Conservation (phyloP, 2,113 vertebrate species). For the Lepisosteus osseus region DNA sequence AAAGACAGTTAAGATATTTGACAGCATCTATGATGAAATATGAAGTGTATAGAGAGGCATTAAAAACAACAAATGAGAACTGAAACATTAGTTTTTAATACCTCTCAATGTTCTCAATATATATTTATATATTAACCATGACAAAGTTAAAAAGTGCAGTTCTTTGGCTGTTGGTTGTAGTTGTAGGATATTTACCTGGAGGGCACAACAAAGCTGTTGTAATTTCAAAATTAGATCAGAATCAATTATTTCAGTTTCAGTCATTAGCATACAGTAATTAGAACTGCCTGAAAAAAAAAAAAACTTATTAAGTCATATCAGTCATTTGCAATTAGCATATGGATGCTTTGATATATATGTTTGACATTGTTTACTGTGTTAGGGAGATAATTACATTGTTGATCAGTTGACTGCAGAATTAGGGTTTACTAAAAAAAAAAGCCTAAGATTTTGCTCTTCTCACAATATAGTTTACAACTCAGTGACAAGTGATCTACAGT, state of each 20-base stretch:
- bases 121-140: too few relatives aligned
- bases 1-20: too few relatives aligned
- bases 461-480: neutral
- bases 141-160: too few relatives aligned
- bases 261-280: slow-evolving; percentile 3
- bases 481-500: too few relatives aligned
- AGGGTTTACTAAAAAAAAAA: neutral
- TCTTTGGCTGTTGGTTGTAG: too few relatives aligned
- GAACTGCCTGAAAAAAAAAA: neutral
- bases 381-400: neutral
- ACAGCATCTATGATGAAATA: too few relatives aligned
- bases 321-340: slow-evolving; percentile 1
- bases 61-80: too few relatives aligned
- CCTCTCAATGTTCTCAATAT: too few relatives aligned
- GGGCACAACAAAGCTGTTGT: neutral
- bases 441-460: neutral
- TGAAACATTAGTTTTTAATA: too few relatives aligned
- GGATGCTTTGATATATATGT: slow-evolving; percentile 1
- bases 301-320: slow-evolving; percentile 5
- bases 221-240: neutral
- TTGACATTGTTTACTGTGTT: neutral
- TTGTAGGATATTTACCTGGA: too few relatives aligned
- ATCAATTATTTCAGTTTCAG: neutral
- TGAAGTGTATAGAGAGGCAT: too few relatives aligned
- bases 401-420: slow-evolving; percentile 3